Conservation (phyloP, 2,113 vertebrate species). For the Hucho hucho region DNA sequence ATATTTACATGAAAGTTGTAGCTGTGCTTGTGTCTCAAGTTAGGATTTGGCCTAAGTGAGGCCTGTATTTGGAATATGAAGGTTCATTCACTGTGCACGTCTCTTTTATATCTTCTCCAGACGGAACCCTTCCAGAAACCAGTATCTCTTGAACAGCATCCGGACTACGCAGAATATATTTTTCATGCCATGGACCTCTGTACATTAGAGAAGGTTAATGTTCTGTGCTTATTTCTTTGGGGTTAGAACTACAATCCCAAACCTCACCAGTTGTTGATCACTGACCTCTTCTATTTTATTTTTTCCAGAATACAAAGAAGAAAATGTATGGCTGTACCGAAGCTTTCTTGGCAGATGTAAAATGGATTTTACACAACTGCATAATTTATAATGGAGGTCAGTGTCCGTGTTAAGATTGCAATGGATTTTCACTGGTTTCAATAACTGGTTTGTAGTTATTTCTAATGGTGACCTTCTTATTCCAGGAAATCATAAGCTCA, state of each 20-base stretch:
- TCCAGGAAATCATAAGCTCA: constrained; percentile 97
- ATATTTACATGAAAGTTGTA: too few relatives aligned
- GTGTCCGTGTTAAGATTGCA: neutral
- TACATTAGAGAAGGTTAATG: constrained; percentile 92
- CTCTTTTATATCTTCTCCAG: constrained; percentile 63
- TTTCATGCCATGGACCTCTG: constrained; percentile 99
- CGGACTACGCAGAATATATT: constrained; percentile 99
- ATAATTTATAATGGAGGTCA: constrained; percentile 98
- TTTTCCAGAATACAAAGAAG: constrained; percentile 90
- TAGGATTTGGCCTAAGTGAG: neutral
- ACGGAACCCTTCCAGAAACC: constrained; percentile 99
- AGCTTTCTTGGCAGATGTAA: constrained; percentile 95
- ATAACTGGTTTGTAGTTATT: neutral
- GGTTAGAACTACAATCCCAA: neutral
- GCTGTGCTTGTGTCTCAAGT: neutral
- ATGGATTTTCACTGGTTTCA: neutral
- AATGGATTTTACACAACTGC: constrained; percentile 99
- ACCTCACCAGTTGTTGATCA: neutral
- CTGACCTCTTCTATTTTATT: constrained; percentile 11
- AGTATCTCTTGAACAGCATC: constrained; percentile 95
- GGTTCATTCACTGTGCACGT: constrained; percentile 30
- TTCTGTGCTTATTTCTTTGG: neutral
- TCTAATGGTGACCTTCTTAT: neutral
- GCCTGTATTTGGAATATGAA: neutral
- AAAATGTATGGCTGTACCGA: constrained; percentile 99